phyloP scores from a whole-genome alignment of 2,888 invertebrate species.

The Lingula anatina region DNA sequence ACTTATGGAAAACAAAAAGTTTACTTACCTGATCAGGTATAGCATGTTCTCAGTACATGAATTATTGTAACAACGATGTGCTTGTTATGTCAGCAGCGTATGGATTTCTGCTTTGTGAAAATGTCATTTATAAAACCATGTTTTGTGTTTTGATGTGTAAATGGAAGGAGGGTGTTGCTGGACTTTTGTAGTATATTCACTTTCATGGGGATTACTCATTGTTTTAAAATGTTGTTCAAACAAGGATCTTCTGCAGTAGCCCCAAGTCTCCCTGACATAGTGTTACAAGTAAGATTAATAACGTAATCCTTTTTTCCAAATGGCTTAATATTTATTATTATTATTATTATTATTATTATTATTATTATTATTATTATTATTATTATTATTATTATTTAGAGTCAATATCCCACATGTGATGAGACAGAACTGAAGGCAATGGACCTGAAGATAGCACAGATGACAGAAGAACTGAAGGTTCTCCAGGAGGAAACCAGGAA shows the following conservation, averaged over 20 bases:
- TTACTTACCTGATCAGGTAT: slow-evolving; percentile 70
- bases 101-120: no score
- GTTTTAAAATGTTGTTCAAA: no score
- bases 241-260: no score
- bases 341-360: neutral
- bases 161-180: no score
- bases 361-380: neutral
- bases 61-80: no score
- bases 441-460: slow-evolving; percentile 54
- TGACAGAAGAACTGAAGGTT: slow-evolving; percentile 50
- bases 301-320: neutral
- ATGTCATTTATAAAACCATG: no score
- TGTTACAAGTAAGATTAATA: neutral
- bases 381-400: slow-evolving; percentile 9
- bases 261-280: neutral
- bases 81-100: no score
- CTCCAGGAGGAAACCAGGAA: slow-evolving; percentile 38
- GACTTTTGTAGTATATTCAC: no score
- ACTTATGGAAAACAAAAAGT: slow-evolving; percentile 84
- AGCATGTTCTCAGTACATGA: neutral
- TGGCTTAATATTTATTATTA: neutral
- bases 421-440: slow-evolving; percentile 55
- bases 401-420: slow-evolving; percentile 49
- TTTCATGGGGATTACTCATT: no score
- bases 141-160: no score